phyloP scores from a whole-genome alignment of 2,113 vertebrate genomes.

The Poeciliopsis prolifica region DNA sequence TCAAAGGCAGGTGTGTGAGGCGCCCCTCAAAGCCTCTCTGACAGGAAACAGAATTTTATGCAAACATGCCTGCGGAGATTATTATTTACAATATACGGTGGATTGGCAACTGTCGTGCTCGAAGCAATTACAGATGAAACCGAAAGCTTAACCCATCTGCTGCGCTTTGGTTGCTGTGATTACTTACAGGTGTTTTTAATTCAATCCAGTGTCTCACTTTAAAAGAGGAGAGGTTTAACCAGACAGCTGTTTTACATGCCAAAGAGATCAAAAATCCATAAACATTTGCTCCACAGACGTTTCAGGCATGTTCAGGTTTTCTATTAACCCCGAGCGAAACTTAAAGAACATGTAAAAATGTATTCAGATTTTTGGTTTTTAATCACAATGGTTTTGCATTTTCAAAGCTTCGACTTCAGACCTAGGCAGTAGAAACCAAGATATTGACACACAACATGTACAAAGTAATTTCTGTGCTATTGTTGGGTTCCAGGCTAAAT shows the following conservation, averaged over 20 bases:
- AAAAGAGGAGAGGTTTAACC: conserved; percentile 24
- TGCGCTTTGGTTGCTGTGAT: conserved; percentile 31
- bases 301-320: conserved; percentile 1
- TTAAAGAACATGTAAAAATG: background rate
- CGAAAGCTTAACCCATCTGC: conserved; percentile 57
- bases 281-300: conserved; percentile 21
- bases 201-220: conserved; percentile 18
- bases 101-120: conserved; percentile 61
- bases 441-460: background rate
- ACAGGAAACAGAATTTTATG: conserved; percentile 37
- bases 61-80: conserved; percentile 51
- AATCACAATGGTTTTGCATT: background rate
- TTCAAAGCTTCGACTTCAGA: background rate
- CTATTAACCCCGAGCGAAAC: background rate
- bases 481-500: too few species aligned
- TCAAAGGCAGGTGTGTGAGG: conserved; percentile 43
- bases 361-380: background rate
- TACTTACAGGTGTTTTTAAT: conserved; percentile 48
- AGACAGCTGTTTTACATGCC: conserved; percentile 7
- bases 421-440: background rate
- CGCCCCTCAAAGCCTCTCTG: conserved; percentile 27
- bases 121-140: conserved; percentile 66
- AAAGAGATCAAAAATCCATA: conserved; percentile 9
- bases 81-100: conserved; percentile 56
- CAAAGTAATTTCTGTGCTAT: too few species aligned